phyloP scores from a whole-genome alignment of 2,888 invertebrate species.

The Adelognathus sp. region DNA sequence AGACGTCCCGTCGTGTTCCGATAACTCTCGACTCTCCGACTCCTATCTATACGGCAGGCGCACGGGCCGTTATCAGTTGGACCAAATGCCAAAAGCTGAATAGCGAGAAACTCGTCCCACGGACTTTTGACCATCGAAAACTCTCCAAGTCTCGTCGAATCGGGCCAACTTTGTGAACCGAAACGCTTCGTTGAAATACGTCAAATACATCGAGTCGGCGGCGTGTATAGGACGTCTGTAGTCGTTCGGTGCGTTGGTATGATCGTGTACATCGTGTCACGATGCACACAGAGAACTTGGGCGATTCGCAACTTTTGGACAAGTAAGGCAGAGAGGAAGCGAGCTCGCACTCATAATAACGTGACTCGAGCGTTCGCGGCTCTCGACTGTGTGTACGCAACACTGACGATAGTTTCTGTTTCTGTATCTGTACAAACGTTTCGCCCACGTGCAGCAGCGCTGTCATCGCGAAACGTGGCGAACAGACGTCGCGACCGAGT shows the following conservation, averaged over 20 bases:
- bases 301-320: constrained; percentile 36
- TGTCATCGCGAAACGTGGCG: constrained; percentile 45
- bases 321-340: constrained; percentile 22
- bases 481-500: constrained; percentile 39
- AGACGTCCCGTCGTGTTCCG: not conserved
- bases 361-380: not conserved
- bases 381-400: not conserved
- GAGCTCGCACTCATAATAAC: constrained; percentile 43
- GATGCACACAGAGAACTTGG: not conserved
- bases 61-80: not conserved
- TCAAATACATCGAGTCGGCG: constrained; percentile 29
- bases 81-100: constrained; percentile 18
- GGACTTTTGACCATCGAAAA: not conserved
- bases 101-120: constrained; percentile 1
- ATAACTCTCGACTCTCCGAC: not conserved
- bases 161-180: constrained; percentile 28
- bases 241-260: too few relatives aligned
- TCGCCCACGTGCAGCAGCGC: constrained; percentile 1
- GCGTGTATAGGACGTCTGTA: too few relatives aligned
- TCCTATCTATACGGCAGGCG: not conserved
- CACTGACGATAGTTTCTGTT: constrained; percentile 5
- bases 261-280: not conserved
- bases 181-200: constrained; percentile 32
- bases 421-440: constrained; percentile 1
- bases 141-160: constrained; percentile 19